Conservation (phyloP, 1,140 invertebrate genomes). For the Euborellia annulipes region DNA sequence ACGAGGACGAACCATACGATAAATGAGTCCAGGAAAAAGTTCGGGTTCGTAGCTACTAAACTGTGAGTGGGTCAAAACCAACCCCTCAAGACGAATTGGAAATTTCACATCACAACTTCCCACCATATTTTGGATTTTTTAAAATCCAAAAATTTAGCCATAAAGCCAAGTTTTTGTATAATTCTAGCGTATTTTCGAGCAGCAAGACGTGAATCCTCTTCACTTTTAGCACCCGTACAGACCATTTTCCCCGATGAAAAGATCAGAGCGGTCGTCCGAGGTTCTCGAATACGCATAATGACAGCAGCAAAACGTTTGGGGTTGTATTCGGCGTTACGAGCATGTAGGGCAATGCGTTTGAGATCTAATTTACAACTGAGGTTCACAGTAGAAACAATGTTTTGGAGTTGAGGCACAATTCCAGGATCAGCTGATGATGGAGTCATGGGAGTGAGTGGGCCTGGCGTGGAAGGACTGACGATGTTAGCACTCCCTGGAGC, state of each 20-base stretch:
- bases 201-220: constrained; percentile 90
- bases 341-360: constrained; percentile 96
- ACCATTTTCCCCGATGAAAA: constrained; percentile 99
- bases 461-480: constrained; percentile 58
- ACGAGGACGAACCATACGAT: constrained; percentile 98
- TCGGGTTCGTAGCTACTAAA: constrained; percentile 93
- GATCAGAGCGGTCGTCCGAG: constrained; percentile 94
- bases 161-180: constrained; percentile 96
- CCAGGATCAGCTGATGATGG: constrained; percentile 86
- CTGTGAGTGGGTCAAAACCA: constrained; percentile 90
- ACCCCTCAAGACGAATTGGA: constrained; percentile 90
- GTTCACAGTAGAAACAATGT: constrained; percentile 97
- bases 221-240: constrained; percentile 98
- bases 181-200: constrained; percentile 98
- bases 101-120: constrained; percentile 99
- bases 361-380: constrained; percentile 89
- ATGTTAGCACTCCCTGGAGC: constrained; percentile 33
- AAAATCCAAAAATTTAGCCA: constrained; percentile 97
- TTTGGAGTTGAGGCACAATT: constrained; percentile 86
- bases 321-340: constrained; percentile 99
- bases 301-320: constrained; percentile 99
- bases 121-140: constrained; percentile 99
- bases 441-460: constrained; percentile 84
- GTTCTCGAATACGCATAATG: constrained; percentile 98
- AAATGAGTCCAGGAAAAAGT: constrained; percentile 95